Evolutionary conservation across 1,140 invertebrate species (phyloP).

Genomic region (Physella acuta): DNA sequence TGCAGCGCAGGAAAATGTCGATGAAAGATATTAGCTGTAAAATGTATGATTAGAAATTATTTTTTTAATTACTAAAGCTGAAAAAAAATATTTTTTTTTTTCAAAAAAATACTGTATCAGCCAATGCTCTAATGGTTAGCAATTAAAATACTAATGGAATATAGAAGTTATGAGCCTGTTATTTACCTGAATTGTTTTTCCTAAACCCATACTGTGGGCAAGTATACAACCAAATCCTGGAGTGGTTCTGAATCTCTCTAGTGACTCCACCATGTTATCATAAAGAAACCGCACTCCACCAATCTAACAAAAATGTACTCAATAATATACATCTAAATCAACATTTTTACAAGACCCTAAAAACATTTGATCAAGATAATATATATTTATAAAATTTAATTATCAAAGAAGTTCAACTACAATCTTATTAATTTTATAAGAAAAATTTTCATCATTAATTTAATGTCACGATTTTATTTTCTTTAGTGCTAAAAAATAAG

Average conservation of each 20-base stretch:
- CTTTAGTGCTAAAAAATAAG: background rate
- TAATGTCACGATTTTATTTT: too few relatives aligned
- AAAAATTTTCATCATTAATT: too few relatives aligned
- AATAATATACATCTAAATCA: too few relatives aligned
- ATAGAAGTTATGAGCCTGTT: background rate
- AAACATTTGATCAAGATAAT: too few relatives aligned
- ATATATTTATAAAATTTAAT: too few relatives aligned
- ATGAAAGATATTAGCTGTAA: slow-evolving; percentile 82
- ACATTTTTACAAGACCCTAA: too few relatives aligned
- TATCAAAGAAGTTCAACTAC: too few relatives aligned
- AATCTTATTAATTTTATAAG: too few relatives aligned
- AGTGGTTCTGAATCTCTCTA: slow-evolving; percentile 83
- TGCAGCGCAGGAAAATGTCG: slow-evolving; percentile 91
- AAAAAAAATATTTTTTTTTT: background rate
- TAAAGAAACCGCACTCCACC: slow-evolving; percentile 94
- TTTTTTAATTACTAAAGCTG: background rate
- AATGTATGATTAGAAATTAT: slow-evolving; percentile 3
- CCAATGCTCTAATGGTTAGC: too few relatives aligned
- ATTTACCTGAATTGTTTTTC: slow-evolving; percentile 83
- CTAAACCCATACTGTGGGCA: slow-evolving; percentile 98
- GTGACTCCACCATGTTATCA: slow-evolving; percentile 93
- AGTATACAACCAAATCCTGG: slow-evolving; percentile 95
- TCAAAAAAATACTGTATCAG: background rate
- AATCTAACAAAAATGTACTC: too few relatives aligned
- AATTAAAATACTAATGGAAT: background rate